Conservation (phyloP, 2,888 invertebrate genomes). For the Dicranocentrus wangi region DNA sequence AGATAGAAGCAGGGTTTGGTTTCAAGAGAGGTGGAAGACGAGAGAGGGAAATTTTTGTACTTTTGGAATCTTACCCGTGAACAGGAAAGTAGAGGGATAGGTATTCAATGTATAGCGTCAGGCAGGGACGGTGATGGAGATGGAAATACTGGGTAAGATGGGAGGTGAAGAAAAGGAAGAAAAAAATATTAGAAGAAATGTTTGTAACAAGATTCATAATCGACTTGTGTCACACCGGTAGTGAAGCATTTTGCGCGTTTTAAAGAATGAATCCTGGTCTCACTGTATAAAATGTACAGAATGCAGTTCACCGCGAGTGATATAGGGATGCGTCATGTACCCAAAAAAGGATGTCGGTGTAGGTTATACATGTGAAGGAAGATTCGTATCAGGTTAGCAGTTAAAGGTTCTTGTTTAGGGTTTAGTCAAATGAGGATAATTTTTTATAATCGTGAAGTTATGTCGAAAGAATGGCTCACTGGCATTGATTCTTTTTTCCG, state of each 20-base stretch:
- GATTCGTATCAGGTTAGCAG: no score
- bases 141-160: background rate
- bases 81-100: background rate
- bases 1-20: conserved; percentile 55
- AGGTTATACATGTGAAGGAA: no score
- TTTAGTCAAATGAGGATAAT: conserved; percentile 6
- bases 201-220: conserved; percentile 58
- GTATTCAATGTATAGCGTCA: background rate
- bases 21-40: conserved; percentile 29
- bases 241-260: background rate
- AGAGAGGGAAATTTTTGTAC: conserved; percentile 25
- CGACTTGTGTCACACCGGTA: conserved; percentile 28
- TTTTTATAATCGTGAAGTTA: conserved; percentile 41
- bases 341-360: no score
- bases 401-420: background rate
- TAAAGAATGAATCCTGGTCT: background rate
- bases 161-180: conserved; percentile 40
- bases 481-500: conserved; percentile 17
- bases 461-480: conserved; percentile 23
- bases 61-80: conserved; percentile 37
- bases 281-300: no score
- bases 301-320: no score
- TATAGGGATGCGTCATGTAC: no score
- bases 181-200: no score
- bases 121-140: no score